Evolutionary conservation across 2,888 invertebrate species (phyloP), one percentile per base, ranked within the genome.

Genomic region (Herminia tarsipennalis): DNA sequence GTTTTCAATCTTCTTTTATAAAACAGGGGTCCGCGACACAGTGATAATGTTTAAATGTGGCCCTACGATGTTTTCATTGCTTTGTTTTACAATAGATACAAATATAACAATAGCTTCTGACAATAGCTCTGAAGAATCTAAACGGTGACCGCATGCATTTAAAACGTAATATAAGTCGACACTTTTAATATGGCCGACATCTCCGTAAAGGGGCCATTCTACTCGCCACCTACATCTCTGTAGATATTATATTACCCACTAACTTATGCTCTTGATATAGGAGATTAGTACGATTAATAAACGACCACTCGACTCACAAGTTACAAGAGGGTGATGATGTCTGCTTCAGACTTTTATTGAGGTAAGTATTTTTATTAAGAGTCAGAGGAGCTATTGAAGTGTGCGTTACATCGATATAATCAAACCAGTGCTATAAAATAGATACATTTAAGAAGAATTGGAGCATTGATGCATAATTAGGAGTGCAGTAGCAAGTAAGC

Each of bases 211-310:
- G n/a, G 2, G 1, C 1, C 1, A 9, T 14, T 8, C 16, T 9
- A 18, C 10, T 18, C 9, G 5, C 2, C 18, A 2, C 18, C 18
- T 3, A 29, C 18, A 9, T 32, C 17, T 13, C n/a, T 28, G 21
- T 37, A 16, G 2, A 10, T 28, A 10, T 38, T 29, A 10, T 14
- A 57, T 41, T 30, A 46, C 45, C 40, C 43, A 35, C 44, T 28
- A 59, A 59, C 52, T 62, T 41, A 50, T 42, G 42, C 56, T 46
- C 57, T 55, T 57, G 44, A 55, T 29, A 43, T 46, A 39, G 18
- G 40, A 56, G 36, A 61, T 61, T 51, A 56, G 18, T 40, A 39
- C 13, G 24, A 16, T 27, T 59, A 47, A 59, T 62, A 44, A 53
- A 59, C 39, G 28, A 25, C 47, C 41, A 57, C 58, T 59, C 37